These are phyloP conservation scores for Ophioderma brevispina DNA, from an alignment of 35 echinoderm and acorn worm genomes.

Conservation along the genomic window DNA sequence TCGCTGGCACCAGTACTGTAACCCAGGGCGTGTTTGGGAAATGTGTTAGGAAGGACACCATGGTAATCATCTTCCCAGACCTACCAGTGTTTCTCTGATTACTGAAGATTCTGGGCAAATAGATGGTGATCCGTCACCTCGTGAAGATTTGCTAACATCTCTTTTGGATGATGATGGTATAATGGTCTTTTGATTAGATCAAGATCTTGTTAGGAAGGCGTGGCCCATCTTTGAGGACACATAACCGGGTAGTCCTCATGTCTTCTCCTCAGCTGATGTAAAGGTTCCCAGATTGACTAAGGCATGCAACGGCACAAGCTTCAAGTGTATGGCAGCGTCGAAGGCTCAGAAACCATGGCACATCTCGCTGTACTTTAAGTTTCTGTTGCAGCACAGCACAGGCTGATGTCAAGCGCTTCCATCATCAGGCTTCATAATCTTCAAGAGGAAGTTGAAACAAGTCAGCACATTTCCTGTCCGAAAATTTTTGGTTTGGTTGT, in stretches of 20 bases:
- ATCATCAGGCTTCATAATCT: background rate
- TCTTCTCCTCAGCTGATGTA: background rate
- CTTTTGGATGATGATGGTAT: background rate
- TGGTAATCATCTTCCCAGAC: slow-evolving; percentile 1
- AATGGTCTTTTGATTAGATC: background rate
- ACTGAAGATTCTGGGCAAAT: background rate
- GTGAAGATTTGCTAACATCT: background rate
- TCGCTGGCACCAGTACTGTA: background rate
- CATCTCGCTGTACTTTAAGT: background rate
- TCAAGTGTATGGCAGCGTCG: background rate
- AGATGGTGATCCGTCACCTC: background rate
- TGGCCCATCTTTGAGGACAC: slow-evolving; percentile 1
- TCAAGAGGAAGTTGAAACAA: background rate
- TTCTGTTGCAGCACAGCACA: background rate
- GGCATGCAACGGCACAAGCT: background rate
- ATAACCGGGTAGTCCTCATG: background rate
- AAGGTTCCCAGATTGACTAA: background rate
- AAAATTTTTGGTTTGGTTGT: background rate
- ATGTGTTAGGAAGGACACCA: background rate
- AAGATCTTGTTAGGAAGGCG: background rate
- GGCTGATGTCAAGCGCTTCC: background rate
- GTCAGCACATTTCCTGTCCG: background rate
- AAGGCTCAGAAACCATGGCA: background rate
- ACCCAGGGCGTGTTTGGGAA: background rate
- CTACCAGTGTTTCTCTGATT: background rate